phyloP scores from a whole-genome alignment of 1,140 invertebrate species.

The Lucilia sericata region DNA sequence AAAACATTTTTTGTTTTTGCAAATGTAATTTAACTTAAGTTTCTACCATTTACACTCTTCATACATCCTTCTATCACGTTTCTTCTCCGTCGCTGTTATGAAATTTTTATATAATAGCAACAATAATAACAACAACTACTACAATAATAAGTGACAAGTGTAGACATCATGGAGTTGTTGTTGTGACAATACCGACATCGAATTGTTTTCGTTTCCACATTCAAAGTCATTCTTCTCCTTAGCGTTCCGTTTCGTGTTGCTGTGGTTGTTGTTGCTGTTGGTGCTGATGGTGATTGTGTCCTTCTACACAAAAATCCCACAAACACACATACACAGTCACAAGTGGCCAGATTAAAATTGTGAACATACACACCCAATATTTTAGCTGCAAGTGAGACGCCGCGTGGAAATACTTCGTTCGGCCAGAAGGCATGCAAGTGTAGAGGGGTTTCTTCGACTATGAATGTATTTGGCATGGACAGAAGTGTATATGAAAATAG shows the following conservation, averaged over 20 bases:
- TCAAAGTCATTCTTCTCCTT: background rate
- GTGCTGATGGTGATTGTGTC: background rate
- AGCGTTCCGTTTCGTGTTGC: background rate
- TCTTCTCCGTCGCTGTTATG: background rate
- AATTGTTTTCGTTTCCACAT: conserved; percentile 17
- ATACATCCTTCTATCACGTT: background rate
- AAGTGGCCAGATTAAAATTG: conserved; percentile 37
- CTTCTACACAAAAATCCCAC: background rate
- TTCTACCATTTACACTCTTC: too few species aligned
- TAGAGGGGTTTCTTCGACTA: background rate
- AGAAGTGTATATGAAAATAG: background rate
- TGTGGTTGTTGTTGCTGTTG: background rate
- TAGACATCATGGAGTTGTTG: conserved; percentile 13
- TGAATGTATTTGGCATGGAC: background rate
- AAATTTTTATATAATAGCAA: background rate
- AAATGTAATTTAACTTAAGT: too few species aligned
- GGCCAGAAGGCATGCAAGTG: background rate
- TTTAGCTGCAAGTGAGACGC: background rate
- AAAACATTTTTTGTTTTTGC: too few species aligned
- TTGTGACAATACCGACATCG: conserved; percentile 22
- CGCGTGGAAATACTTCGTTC: background rate
- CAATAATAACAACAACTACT: background rate
- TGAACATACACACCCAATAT: conserved; percentile 37
- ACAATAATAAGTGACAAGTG: conserved; percentile 23
- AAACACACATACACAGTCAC: background rate